Base-by-base conservation (phyloP, 2,888 invertebrate species). In the Hypolimnas misippus region DNA sequence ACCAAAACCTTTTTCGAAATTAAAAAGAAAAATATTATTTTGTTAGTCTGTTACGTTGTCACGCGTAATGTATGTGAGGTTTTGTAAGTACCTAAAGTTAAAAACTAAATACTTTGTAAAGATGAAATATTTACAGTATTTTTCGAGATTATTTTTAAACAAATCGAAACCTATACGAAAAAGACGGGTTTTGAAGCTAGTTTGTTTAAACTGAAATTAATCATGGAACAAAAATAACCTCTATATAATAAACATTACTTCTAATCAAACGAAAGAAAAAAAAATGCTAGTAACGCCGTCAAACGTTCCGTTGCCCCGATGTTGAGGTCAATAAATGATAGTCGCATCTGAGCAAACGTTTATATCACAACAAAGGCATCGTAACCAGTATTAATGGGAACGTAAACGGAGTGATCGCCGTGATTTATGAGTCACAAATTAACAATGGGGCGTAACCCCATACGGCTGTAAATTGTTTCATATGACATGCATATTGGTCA, bases 391-490 rank as follows among this genome's bases (percentile, higher is more conserved):
- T 75, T 73, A 76, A 71, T 72, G 66, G 69, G 21, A 40, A 73
- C 72, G 75, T 78, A 79, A 62, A 66, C 78, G 67, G 73, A 74
- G 73, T 60, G 62, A 63, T 66, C 55, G 66, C 56, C 33, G 62
- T 69, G 70, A 75, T 74, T 74, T 70, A 74, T 71, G 66, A 61
- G 59, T 62, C 71, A 67, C 81, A 82, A 84, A 85, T 78, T 79
- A 78, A 82, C 78, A 79, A 78, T 77, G 68, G 76, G 75, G 79
- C 80, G 79, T 82, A 78, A 78, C 70, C 75, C 76, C 74, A 78
- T 75, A 76, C 73, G 70, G 74, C 70, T 77, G 82, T 87, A 83
- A 87, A 88, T 86, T 86, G 81, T 82, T 85, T 82, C 79, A 84
- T 56, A 57, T 59, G 64, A 58, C 64, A 52, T 56, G 56, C 46